These are phyloP conservation scores for Lepidonotus clava DNA, from an alignment of 2,888 invertebrate species.

Conservation along the genomic window DNA sequence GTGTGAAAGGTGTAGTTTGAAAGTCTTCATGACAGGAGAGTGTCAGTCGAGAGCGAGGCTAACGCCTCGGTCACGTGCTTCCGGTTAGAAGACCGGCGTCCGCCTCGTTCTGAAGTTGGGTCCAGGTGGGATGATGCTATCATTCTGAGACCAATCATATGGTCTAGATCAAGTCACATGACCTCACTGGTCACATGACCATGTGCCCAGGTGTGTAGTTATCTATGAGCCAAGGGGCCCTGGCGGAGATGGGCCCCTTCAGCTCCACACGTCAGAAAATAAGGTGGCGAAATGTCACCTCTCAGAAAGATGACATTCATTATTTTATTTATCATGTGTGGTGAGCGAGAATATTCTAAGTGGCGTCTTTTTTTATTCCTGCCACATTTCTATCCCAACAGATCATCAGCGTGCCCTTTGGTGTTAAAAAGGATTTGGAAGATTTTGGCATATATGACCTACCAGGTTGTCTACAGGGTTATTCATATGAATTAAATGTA, in stretches of 20 bases:
- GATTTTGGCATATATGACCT: too few relatives aligned
- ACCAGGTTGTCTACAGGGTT: too few relatives aligned
- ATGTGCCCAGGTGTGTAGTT: neutral
- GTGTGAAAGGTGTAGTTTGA: neutral
- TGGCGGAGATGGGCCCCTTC: too few relatives aligned
- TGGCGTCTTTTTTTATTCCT: too few relatives aligned
- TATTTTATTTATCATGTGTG: too few relatives aligned
- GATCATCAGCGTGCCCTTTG: neutral
- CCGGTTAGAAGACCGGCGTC: conserved; percentile 5
- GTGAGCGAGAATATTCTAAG: too few relatives aligned
- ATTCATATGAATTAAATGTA: too few relatives aligned
- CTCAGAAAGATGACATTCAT: too few relatives aligned
- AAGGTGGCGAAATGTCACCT: neutral
- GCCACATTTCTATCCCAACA: too few relatives aligned
- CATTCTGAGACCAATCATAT: neutral
- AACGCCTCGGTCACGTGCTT: neutral
- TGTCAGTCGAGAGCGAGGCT: conserved; percentile 15
- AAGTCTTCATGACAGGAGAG: conserved; percentile 34
- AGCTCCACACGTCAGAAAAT: neutral
- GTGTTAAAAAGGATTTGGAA: too few relatives aligned
- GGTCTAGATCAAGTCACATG: neutral
- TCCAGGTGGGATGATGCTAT: neutral
- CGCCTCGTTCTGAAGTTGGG: neutral
- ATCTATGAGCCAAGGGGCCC: neutral
- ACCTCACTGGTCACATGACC: neutral